These are phyloP conservation scores for Oryzias curvinotus DNA, from an alignment of 2,113 vertebrate genomes.

Conservation along the genomic window DNA sequence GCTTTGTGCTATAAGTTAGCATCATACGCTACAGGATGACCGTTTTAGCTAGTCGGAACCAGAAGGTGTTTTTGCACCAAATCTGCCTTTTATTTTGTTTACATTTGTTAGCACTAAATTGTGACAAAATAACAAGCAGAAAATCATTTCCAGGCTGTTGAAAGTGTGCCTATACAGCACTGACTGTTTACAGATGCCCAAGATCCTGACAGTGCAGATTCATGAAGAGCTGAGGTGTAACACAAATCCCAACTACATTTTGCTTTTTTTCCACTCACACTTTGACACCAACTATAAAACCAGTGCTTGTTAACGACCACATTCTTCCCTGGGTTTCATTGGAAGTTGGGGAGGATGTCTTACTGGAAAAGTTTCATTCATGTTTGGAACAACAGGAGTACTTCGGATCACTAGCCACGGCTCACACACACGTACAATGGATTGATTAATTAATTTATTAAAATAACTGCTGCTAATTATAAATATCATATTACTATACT, in stretches of 20 bases:
- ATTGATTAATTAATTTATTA: no score
- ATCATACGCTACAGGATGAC: no score
- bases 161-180: neutral
- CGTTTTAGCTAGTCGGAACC: no score
- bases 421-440: no score
- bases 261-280: neutral
- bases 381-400: no score
- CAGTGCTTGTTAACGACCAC: conserved; percentile 12
- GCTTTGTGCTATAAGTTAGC: no score
- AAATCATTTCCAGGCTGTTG: neutral
- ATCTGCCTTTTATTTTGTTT: no score
- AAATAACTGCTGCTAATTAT: no score
- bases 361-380: conserved; percentile 16
- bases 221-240: neutral
- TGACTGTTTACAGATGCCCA: neutral
- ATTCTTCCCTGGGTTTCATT: conserved; percentile 9
- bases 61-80: no score
- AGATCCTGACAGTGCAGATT: neutral
- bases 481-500: no score
- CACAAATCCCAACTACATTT: neutral
- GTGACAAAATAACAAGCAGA: neutral
- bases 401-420: no score
- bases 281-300: neutral
- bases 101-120: no score
- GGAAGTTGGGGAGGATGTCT: conserved; percentile 18